A percentile compares a stretch with the other conserved stretches of the same genome.
phyloP scores from a whole-genome alignment of 2,888 invertebrate species.

The Apoda limacodes region DNA sequence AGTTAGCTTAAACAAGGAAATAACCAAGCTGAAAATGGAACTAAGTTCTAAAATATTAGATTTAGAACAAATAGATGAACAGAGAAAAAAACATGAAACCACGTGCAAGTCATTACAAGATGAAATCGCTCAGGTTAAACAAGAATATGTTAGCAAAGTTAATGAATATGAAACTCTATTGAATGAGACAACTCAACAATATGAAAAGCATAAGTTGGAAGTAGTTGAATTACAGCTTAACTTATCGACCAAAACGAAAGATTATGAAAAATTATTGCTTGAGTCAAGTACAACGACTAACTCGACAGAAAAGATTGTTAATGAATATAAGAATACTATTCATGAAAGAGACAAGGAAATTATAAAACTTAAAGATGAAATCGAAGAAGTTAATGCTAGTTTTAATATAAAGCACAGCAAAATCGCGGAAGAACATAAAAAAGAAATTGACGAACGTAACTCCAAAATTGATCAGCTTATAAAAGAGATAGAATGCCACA shows the following conservation, averaged over 20 bases:
- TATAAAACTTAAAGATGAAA: conserved; percentile 60
- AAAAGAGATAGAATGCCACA: conserved; percentile 59
- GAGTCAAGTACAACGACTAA: conserved; percentile 43
- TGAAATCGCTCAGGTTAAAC: conserved; percentile 45
- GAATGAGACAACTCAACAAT: conserved; percentile 50
- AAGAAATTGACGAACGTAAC: conserved; percentile 62
- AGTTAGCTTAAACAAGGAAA: conserved; percentile 59
- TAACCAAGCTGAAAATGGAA: conserved; percentile 65
- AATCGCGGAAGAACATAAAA: conserved; percentile 62
- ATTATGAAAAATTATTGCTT: conserved; percentile 45
- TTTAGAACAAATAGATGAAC: conserved; percentile 58
- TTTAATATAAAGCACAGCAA: conserved; percentile 62
- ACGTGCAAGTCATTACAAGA: conserved; percentile 45
- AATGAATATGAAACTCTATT: conserved; percentile 57
- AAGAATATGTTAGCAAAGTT: conserved; percentile 49
- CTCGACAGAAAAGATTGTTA: conserved; percentile 51
- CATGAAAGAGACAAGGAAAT: conserved; percentile 68
- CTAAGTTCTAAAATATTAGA: conserved; percentile 67
- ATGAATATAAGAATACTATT: conserved; percentile 59
- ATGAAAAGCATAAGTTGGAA: conserved; percentile 51
- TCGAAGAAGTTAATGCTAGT: conserved; percentile 54
- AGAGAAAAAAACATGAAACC: conserved; percentile 47
- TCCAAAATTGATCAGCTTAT: conserved; percentile 58
- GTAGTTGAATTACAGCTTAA: conserved; percentile 50
- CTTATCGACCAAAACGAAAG: conserved; percentile 47